Base-by-base conservation (phyloP, 2,888 invertebrate genomes). In the Tachina fera region DNA sequence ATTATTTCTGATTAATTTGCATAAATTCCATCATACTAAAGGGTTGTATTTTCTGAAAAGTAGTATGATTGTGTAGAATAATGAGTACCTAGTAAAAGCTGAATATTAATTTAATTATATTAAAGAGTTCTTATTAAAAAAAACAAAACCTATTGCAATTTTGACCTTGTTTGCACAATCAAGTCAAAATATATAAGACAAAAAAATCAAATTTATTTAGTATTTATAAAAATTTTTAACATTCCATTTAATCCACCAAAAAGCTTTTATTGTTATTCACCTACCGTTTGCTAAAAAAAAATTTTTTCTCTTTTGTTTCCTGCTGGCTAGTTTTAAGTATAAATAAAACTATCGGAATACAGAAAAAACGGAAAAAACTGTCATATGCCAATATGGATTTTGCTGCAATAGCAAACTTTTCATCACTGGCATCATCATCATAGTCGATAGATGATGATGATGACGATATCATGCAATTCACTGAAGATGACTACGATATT, bases 361-460 rank as follows among this genome's bases (percentile, higher is more conserved):
- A 65, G 19, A 65, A 56, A 79, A 72, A 63, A 65, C 47, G 56
- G 65, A 71, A 65, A 56, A 79, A 72, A 63, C 49, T 65, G n/a
- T 53, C 79, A 71, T 47, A 47, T 79, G 71, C 71, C 71, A 79
- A 79, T 72, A 71, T 58, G 19, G 41, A 22, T 81, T 81, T 81
- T 74, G 74, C 75, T 81, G 19, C 41, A 61, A 68, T 60, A 53
- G 68, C 45, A 75, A 75, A 81, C 61, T 75, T 81, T 31, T 81
- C 45, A 61, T 39, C 60, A 53, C 53, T 68, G 67, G 53, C 67
- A 75, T 75, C 47, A 75, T 75, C 47, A 43, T 74, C 45, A 43
- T 53, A 49, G 45, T 56, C 3, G 51, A n/a, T 51, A 31, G 19
- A 61, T 47, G 8, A 4, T 14, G 60, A 49, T 51, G 61, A 61